Evolutionary conservation across 2,888 invertebrate genomes (phyloP).

Genomic region (Anagyrus pseudococci): DNA sequence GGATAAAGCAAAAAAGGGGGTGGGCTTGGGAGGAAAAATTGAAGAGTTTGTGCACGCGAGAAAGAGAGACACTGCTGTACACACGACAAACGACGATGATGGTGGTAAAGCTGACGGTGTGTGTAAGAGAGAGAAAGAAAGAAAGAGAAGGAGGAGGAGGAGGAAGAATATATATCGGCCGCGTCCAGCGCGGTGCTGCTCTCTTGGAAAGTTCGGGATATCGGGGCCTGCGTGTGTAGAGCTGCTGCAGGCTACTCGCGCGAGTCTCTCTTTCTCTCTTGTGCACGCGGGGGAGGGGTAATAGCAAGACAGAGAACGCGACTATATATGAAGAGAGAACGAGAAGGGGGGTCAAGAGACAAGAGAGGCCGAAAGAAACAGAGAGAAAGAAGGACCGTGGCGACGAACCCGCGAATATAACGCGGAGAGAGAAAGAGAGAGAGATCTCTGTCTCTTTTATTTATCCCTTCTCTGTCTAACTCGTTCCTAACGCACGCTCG

Average conservation of each 20-base stretch:
- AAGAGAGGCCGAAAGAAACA: neutral
- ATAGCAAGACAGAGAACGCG: neutral
- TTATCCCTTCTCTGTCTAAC: neutral
- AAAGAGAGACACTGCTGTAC: too few species aligned
- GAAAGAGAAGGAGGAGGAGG: neutral
- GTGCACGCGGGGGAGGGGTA: conserved; percentile 9
- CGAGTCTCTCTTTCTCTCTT: too few species aligned
- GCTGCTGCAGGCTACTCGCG: too few species aligned
- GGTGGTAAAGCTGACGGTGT: neutral
- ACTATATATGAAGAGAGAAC: neutral
- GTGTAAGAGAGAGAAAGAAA: neutral
- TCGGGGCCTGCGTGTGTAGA: neutral
- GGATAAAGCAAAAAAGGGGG: too few species aligned
- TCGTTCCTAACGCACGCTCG: neutral
- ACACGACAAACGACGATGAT: neutral
- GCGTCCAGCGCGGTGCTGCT: neutral
- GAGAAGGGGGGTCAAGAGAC: neutral
- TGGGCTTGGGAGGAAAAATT: too few species aligned
- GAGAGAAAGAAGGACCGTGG: neutral
- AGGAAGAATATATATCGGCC: neutral
- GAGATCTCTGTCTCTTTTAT: neutral
- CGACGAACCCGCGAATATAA: conserved; percentile 18
- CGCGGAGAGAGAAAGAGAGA: too few species aligned
- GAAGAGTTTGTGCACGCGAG: too few species aligned
- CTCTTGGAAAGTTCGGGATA: conserved; percentile 25